A percentile compares a stretch with the other conserved stretches of the same genome.
phyloP scores from a whole-genome alignment of 2,888 invertebrate species.

The Siphlonurus alternatus region DNA sequence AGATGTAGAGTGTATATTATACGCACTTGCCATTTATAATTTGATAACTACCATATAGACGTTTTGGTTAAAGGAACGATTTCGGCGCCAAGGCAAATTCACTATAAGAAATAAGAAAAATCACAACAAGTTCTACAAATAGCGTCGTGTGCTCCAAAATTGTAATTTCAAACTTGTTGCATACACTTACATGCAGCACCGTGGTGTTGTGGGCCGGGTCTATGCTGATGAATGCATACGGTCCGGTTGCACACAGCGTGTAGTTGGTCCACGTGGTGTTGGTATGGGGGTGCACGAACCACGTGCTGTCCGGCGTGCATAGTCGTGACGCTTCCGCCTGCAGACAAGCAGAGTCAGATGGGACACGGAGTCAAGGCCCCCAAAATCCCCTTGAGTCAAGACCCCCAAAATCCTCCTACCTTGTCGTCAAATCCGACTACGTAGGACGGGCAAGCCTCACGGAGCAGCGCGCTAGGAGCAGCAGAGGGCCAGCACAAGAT shows the following conservation, averaged over 20 bases:
- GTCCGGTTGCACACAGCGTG: slow-evolving; percentile 23
- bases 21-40: too few species aligned
- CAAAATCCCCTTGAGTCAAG: too few species aligned
- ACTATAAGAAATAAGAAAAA: too few species aligned
- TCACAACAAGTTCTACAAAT: too few species aligned
- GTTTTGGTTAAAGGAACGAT: too few species aligned
- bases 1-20: too few species aligned
- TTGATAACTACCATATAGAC: too few species aligned
- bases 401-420: too few species aligned
- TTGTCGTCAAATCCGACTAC: slow-evolving; percentile 30
- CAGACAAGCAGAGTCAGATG: slow-evolving; percentile 5
- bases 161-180: too few species aligned
- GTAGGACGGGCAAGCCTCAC: slow-evolving; percentile 32
- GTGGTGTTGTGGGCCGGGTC: background rate
- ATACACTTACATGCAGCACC: background rate
- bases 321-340: slow-evolving; percentile 29
- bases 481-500: slow-evolving; percentile 35
- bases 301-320: slow-evolving; percentile 31
- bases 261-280: slow-evolving; percentile 32
- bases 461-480: slow-evolving; percentile 24
- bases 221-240: background rate
- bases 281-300: slow-evolving; percentile 25
- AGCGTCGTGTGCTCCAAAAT: too few species aligned
- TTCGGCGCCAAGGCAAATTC: too few species aligned
- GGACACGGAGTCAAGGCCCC: background rate